Base-by-base conservation (phyloP, 2,888 invertebrate species). In the Lithophane socia region DNA sequence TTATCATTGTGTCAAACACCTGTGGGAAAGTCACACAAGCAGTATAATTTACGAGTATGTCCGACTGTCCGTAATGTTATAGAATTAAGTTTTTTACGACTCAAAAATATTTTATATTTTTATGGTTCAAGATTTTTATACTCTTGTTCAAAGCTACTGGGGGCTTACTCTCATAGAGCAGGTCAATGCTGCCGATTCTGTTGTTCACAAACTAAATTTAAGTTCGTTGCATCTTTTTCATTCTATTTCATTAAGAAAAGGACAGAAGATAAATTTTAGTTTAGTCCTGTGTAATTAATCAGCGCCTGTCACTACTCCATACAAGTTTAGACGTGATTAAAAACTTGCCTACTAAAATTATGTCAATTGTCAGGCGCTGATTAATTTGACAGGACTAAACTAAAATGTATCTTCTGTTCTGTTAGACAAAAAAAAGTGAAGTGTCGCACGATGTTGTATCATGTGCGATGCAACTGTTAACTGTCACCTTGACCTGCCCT, bases 31-130 rank as follows among this genome's bases (percentile, higher is more conserved):
- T n/a, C 42, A 44, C 60, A 42, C 49, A 44, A 47, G n/a, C 29
- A 13, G 29, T 21, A 44, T 61, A 77, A 67, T 77, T 77, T 77
- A 77, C 37, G 77, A 67, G 44, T 9, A n/a, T 67, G 12, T 7
- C 29, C 29, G 29, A 29, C 29, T 29, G 29, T 29, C n/a, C 16
- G 63, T 3, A n/a, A 63, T 7, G 63, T n/a, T 63, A 29, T 63
- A 54, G 64, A 67, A 49, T 49, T 13, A 16, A 16, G 12, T 8
- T 37, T 63, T 77, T 77, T 77, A 77, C 44, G 77, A 77, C 47
- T 29, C 7, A 5, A 64, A 18, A 5, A 49, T 65, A 76, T 75
- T 56, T 75, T 21, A 5, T 21, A 21, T 76, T 49, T 76, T 77
- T 76, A 65, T 52, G 54, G 52, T 47, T 73, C 37, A 54, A 61